Conservation (phyloP, 2,888 invertebrate genomes). For the Agrypnus murinus region DNA sequence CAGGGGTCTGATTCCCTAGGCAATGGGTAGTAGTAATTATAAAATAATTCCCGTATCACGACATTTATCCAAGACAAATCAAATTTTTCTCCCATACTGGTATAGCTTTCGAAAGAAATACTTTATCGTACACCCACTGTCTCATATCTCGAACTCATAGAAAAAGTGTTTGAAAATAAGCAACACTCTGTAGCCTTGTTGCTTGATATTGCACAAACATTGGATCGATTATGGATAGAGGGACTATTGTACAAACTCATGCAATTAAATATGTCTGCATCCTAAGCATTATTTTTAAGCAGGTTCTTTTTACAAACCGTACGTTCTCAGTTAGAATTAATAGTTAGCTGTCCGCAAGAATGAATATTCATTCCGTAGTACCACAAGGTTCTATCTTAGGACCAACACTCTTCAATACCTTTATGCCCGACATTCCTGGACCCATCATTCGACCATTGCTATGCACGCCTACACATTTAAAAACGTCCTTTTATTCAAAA, state of each 20-base stretch:
- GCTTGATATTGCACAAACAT: too few relatives aligned
- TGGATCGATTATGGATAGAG: slow-evolving; percentile 5
- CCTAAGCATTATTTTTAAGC: too few relatives aligned
- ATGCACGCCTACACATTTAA: too few relatives aligned
- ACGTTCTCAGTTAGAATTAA: too few relatives aligned
- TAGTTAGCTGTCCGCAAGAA: slow-evolving; percentile 3
- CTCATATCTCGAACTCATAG: slow-evolving; percentile 14
- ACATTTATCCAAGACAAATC: too few relatives aligned
- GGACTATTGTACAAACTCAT: slow-evolving; percentile 1
- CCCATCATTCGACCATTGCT: slow-evolving; percentile 10
- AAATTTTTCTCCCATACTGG: neutral
- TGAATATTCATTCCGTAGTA: neutral
- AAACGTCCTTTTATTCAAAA: too few relatives aligned
- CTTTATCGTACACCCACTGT: slow-evolving; percentile 7
- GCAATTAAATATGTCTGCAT: neutral
- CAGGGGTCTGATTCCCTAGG: too few relatives aligned
- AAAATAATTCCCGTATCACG: neutral
- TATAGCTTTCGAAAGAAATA: slow-evolving; percentile 17
- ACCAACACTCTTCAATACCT: neutral
- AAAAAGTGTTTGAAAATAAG: slow-evolving; percentile 1
- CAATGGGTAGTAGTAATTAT: too few relatives aligned
- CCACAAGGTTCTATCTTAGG: slow-evolving; percentile 7
- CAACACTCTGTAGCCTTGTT: neutral
- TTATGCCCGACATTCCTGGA: slow-evolving; percentile 1
- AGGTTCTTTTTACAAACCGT: neutral